Conservation (phyloP, 1,140 invertebrate species). For the Aradophagus sp. region DNA sequence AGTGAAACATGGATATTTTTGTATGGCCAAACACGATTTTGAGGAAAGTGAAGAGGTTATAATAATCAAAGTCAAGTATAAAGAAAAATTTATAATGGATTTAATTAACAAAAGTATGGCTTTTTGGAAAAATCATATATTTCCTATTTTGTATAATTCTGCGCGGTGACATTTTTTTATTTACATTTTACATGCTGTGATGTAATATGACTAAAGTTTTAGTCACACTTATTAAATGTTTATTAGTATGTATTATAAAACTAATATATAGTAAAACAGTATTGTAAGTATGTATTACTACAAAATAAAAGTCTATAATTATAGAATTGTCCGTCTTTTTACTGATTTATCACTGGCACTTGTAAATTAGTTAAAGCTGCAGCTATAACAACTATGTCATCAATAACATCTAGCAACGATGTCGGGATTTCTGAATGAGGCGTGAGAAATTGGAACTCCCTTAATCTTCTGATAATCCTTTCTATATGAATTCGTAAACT, state of each 20-base stretch:
- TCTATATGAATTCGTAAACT: conserved; percentile 66
- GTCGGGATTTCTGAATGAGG: conserved; percentile 63
- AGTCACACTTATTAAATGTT: neutral
- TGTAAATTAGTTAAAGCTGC: conserved; percentile 62
- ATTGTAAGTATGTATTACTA: too few relatives aligned
- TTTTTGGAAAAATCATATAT: conserved; percentile 39
- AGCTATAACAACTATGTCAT: conserved; percentile 61
- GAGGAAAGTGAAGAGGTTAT: conserved; percentile 56
- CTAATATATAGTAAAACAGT: too few relatives aligned
- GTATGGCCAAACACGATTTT: conserved; percentile 59
- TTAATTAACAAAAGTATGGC: conserved; percentile 15
- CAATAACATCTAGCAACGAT: conserved; percentile 57
- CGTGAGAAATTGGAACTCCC: conserved; percentile 67
- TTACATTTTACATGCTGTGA: too few relatives aligned
- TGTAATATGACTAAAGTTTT: too few relatives aligned
- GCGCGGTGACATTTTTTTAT: neutral
- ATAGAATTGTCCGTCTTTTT: conserved; percentile 13
- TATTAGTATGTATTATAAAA: too few relatives aligned
- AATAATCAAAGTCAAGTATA: conserved; percentile 31
- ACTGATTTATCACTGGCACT: conserved; percentile 58
- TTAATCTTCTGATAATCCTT: conserved; percentile 51
- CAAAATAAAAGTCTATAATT: conserved; percentile 2
- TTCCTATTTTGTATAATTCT: conserved; percentile 20
- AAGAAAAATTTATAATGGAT: conserved; percentile 18
- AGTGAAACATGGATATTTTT: conserved; percentile 66